Percentiles rank a stretch among this genome's conserved stretches.
Evolutionary conservation across 2,113 vertebrate genomes (phyloP).

Genomic region (Neodontobutis hainanensis): DNA sequence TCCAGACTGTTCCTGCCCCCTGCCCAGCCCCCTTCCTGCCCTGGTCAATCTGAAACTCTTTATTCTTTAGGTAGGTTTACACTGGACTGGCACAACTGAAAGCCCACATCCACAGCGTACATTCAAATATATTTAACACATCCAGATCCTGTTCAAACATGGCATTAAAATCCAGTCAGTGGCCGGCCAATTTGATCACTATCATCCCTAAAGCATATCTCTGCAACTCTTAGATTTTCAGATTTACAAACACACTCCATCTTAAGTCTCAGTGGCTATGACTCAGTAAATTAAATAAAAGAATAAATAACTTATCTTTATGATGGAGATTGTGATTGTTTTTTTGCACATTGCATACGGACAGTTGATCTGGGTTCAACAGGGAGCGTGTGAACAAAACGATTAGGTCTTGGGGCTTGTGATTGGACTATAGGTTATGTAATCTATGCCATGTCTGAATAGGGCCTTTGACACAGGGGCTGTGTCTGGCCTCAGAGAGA

Average conservation of each 20-base stretch:
- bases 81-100: slow-evolving; percentile 62
- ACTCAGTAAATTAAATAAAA: too few relatives aligned
- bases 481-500: neutral
- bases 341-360: too few relatives aligned
- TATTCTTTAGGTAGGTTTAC: slow-evolving; percentile 67
- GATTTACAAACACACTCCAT: too few relatives aligned
- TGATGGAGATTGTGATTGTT: too few relatives aligned
- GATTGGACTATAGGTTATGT: too few relatives aligned
- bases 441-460: neutral
- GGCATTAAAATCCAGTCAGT: neutral
- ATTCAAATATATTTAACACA: slow-evolving; percentile 15
- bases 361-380: too few relatives aligned
- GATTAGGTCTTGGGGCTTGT: too few relatives aligned
- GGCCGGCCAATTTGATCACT: neutral
- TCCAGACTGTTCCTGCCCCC: neutral
- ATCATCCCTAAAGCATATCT: neutral
- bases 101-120: slow-evolving; percentile 16
- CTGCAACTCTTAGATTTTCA: too few relatives aligned
- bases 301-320: too few relatives aligned
- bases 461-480: neutral
- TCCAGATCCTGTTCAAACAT: neutral
- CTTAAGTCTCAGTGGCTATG: neutral
- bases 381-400: too few relatives aligned
- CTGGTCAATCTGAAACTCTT: slow-evolving; percentile 39
- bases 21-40: neutral